Evolutionary conservation across 2,888 invertebrate species (phyloP).

Genomic region (Linnaemya vulpina): DNA sequence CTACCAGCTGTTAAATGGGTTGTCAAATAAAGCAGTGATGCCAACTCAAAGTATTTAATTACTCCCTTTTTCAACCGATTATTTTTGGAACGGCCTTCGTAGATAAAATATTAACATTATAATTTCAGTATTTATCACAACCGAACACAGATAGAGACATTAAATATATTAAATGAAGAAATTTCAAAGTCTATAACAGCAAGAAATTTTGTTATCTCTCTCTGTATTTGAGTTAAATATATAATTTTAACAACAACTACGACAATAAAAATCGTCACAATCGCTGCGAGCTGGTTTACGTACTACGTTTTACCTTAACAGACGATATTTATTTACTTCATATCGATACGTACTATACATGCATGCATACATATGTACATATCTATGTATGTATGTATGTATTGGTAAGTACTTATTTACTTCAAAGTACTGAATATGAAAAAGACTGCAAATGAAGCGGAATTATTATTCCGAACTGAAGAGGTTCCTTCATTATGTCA

Average conservation of each 20-base stretch:
- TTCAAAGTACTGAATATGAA: neutral
- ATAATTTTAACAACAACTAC: conserved; percentile 20
- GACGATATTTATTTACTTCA: conserved; percentile 29
- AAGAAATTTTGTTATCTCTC: conserved; percentile 60
- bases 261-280: conserved; percentile 28
- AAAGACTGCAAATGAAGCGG: conserved; percentile 5
- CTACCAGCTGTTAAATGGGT: too few species aligned
- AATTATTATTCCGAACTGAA: conserved; percentile 31
- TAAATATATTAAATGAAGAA: conserved; percentile 65
- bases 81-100: neutral
- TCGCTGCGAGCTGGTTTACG: conserved; percentile 59
- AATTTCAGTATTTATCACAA: conserved; percentile 66
- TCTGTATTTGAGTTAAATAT: conserved; percentile 35
- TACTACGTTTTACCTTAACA: conserved; percentile 51
- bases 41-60: neutral
- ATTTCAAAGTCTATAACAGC: conserved; percentile 38
- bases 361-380: neutral
- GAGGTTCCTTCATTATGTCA: neutral
- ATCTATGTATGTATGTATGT: neutral
- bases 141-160: conserved; percentile 64
- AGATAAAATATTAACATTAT: conserved; percentile 47
- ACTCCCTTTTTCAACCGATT: neutral
- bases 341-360: too few species aligned
- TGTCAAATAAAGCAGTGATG: too few species aligned
- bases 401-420: neutral